Conservation (phyloP, 2,888 invertebrate species). For the Hirtodrosophila confusa region DNA sequence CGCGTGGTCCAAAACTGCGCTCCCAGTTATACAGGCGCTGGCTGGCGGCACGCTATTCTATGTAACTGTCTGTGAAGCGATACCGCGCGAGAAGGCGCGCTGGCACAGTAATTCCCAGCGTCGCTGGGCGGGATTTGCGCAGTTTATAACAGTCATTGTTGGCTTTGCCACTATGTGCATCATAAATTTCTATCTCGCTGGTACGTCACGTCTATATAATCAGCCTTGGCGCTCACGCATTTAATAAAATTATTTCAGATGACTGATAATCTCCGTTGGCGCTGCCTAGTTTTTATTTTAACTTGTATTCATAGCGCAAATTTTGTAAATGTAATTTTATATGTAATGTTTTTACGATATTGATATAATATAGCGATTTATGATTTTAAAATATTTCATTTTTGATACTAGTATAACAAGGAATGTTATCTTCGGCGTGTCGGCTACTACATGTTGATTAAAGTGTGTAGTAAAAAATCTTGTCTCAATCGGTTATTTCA, state of each 20-base stretch:
- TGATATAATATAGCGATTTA: constrained; percentile 19
- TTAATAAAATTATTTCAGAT: constrained; percentile 33
- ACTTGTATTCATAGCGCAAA: constrained; percentile 8
- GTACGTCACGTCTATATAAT: constrained; percentile 45
- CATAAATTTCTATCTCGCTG: constrained; percentile 86
- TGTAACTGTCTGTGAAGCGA: constrained; percentile 90
- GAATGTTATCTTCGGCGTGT: no score
- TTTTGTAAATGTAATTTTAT: constrained; percentile 9
- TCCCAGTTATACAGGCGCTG: constrained; percentile 88
- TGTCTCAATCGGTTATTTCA: no score
- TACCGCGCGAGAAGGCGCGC: constrained; percentile 90
- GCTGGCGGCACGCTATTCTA: constrained; percentile 91
- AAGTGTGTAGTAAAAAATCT: no score
- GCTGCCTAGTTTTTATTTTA: constrained; percentile 7
- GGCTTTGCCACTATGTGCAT: constrained; percentile 88
- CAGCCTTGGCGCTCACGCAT: constrained; percentile 13
- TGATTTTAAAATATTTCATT: constrained; percentile 12
- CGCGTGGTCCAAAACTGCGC: constrained; percentile 84
- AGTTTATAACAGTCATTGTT: constrained; percentile 86
- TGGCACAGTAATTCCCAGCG: constrained; percentile 87
- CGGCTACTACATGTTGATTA: no score
- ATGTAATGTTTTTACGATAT: constrained; percentile 14
- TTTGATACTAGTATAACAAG: neutral
- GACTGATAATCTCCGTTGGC: constrained; percentile 48
- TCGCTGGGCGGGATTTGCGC: constrained; percentile 87